Percentiles rank a stretch among this genome's conserved stretches.
Evolutionary conservation across 30 jellyfish, hydroid and myxozoan species (phyloP).

Genomic region (Rhopilema esculentum): DNA sequence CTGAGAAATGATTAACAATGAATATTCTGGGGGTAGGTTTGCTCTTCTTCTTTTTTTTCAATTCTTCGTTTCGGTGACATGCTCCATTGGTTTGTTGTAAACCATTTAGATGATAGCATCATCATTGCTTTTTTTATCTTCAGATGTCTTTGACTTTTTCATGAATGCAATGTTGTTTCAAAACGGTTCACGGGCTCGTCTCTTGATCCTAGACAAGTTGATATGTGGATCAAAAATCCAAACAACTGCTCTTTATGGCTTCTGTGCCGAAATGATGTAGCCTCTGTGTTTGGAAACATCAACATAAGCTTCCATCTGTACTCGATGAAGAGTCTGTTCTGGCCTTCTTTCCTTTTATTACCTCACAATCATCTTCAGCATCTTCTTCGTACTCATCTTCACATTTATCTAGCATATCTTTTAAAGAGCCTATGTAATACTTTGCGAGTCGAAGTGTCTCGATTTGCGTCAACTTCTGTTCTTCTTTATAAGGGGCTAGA

Average conservation of each 20-base stretch:
- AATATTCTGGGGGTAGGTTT: too few relatives aligned
- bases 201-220: too few relatives aligned
- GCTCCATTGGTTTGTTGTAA: background rate
- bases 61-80: background rate
- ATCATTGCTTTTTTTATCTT: background rate
- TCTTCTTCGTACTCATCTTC: constrained; percentile 37
- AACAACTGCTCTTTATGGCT: too few relatives aligned
- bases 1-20: too few relatives aligned
- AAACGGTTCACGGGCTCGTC: too few relatives aligned
- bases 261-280: too few relatives aligned
- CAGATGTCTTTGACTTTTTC: background rate
- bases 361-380: constrained; percentile 10
- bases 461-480: constrained; percentile 96
- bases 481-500: constrained; percentile 95
- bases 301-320: constrained; percentile 59
- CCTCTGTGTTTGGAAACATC: background rate
- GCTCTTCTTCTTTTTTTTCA: background rate
- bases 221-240: too few relatives aligned
- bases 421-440: constrained; percentile 85
- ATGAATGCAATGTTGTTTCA: background rate
- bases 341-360: background rate
- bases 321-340: constrained; percentile 51
- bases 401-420: constrained; percentile 84
- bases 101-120: background rate
- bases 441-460: constrained; percentile 97